These are phyloP conservation scores for Neodiprion fabricii DNA, from an alignment of 1,140 invertebrate genomes.

Conservation along the genomic window DNA sequence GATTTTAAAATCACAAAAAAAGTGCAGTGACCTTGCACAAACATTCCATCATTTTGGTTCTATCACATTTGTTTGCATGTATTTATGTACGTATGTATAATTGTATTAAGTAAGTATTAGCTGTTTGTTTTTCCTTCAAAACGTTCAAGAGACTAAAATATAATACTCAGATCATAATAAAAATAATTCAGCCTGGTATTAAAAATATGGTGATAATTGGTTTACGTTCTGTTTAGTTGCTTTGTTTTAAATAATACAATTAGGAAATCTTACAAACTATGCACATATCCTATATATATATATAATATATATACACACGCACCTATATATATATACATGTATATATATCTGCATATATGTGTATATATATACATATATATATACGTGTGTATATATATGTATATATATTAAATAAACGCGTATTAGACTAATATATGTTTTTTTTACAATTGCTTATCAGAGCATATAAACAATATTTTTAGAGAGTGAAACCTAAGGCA, in stretches of 20 bases:
- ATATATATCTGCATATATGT: not conserved
- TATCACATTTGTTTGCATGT: no score
- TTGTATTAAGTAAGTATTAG: no score
- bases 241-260: constrained; percentile 32
- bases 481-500: constrained; percentile 30
- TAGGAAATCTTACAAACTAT: constrained; percentile 34
- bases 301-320: not conserved
- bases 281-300: not conserved
- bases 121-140: no score
- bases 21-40: no score
- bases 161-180: constrained; percentile 35
- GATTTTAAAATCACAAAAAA: no score
- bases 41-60: no score
- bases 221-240: constrained; percentile 6
- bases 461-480: constrained; percentile 25
- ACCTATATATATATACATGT: not conserved
- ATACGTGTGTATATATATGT: not conserved
- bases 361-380: constrained; percentile 14
- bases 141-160: constrained; percentile 15
- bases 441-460: constrained; percentile 26
- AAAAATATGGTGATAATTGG: constrained; percentile 25
- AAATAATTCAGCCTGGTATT: constrained; percentile 35
- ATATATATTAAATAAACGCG: constrained; percentile 25
- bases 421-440: constrained; percentile 28
- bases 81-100: no score